phyloP scores from a whole-genome alignment of 2,888 invertebrate species.

The Cantharis flavilabris region DNA sequence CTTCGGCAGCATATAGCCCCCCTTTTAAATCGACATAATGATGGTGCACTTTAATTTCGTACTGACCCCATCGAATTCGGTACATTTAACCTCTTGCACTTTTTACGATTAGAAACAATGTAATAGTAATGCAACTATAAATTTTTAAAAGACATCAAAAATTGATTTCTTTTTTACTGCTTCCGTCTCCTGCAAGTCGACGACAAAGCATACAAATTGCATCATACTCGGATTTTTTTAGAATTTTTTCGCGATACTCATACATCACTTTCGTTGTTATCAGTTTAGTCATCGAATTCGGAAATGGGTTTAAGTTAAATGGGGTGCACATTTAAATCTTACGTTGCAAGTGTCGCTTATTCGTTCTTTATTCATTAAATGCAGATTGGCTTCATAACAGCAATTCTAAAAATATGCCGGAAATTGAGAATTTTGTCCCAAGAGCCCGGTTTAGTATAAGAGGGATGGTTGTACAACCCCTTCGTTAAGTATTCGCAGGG shows the following conservation, averaged over 20 bases:
- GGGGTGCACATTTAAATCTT: constrained; percentile 35
- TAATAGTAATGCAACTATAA: neutral
- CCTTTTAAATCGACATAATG: constrained; percentile 7
- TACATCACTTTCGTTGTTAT: constrained; percentile 33
- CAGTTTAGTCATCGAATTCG: constrained; percentile 30
- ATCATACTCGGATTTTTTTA: neutral
- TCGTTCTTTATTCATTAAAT: constrained; percentile 30
- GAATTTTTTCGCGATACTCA: constrained; percentile 7
- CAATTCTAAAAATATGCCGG: constrained; percentile 43
- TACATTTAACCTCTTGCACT: neutral
- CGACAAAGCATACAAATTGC: neutral
- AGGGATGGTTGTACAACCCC: constrained; percentile 27
- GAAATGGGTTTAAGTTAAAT: constrained; percentile 38
- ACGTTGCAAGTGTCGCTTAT: constrained; percentile 17
- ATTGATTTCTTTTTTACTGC: constrained; percentile 1
- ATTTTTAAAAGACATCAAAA: neutral
- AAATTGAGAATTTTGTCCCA: constrained; percentile 50
- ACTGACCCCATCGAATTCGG: neutral
- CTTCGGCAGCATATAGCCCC: constrained; percentile 23
- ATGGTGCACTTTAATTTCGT: constrained; percentile 20
- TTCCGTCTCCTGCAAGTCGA: neutral
- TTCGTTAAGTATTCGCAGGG: constrained; percentile 30
- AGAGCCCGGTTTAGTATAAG: constrained; percentile 46
- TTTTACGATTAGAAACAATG: neutral
- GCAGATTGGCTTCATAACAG: constrained; percentile 30